Evolutionary conservation across 2,888 invertebrate species (phyloP).

Genomic region (Hirtodrosophila trivittata): DNA sequence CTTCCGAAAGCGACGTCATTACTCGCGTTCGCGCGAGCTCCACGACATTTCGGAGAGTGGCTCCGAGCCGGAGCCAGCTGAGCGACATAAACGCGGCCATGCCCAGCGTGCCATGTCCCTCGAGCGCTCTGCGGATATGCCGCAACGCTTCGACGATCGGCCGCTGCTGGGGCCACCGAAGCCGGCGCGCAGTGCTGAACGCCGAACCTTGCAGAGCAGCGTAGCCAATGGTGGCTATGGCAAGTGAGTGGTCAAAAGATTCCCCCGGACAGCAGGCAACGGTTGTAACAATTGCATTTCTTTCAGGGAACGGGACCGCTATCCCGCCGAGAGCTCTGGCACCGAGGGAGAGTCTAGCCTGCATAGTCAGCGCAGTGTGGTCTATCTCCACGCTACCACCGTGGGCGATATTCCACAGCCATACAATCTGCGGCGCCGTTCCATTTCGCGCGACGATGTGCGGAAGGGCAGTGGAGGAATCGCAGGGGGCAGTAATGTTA

Average conservation of each 20-base stretch:
- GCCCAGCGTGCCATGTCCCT: conserved; percentile 68
- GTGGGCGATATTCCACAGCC: conserved; percentile 94
- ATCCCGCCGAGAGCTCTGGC: conserved; percentile 85
- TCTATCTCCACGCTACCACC: conserved; percentile 93
- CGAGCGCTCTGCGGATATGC: conserved; percentile 58
- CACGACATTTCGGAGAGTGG: conserved; percentile 84
- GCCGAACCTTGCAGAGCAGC: conserved; percentile 55
- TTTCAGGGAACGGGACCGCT: conserved; percentile 82
- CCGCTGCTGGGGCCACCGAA: conserved; percentile 81
- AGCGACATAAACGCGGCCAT: conserved; percentile 68
- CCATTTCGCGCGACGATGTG: conserved; percentile 90
- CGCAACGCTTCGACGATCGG: conserved; percentile 74
- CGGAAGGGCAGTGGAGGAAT: conserved; percentile 84
- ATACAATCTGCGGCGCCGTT: conserved; percentile 86
- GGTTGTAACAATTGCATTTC: too few relatives aligned
- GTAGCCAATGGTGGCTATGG: conserved; percentile 47
- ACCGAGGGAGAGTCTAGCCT: conserved; percentile 91
- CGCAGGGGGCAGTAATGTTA: conserved; percentile 30
- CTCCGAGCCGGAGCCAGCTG: conserved; percentile 82
- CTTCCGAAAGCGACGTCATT: conserved; percentile 81
- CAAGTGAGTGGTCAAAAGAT: conserved; percentile 39
- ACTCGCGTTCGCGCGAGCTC: conserved; percentile 84
- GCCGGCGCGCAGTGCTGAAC: conserved; percentile 82
- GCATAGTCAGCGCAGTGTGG: conserved; percentile 92
- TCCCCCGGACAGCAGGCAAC: not conserved